A percentile compares a stretch with the other conserved stretches of the same genome.
These are phyloP conservation scores for Gastrophryne carolinensis DNA, from an alignment of 2,797 vertebrate genomes.

Conservation along the genomic window DNA sequence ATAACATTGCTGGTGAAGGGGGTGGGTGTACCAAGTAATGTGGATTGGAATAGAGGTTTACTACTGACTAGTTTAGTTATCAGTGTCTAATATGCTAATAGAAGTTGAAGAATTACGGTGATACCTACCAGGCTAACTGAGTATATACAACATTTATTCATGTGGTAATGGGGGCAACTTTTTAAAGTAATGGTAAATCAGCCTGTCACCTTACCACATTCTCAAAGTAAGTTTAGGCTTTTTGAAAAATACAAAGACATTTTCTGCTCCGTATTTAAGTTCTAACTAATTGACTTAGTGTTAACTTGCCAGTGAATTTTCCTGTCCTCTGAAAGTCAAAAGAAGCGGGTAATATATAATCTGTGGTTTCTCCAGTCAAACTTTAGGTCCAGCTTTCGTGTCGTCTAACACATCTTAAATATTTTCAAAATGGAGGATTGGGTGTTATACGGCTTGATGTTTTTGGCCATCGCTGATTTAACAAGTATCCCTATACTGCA, in stretches of 20 bases:
- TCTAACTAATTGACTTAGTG: background rate
- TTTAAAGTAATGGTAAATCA: background rate
- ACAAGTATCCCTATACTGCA: slow-evolving; percentile 25
- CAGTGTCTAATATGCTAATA: no score
- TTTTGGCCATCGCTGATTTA: slow-evolving; percentile 31
- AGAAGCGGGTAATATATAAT: slow-evolving; percentile 10
- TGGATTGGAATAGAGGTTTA: no score
- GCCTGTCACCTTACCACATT: background rate
- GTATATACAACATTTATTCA: no score
- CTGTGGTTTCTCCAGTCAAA: slow-evolving; percentile 37
- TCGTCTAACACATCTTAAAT: slow-evolving; percentile 40
- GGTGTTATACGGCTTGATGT: slow-evolving; percentile 35
- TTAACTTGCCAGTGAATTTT: slow-evolving; percentile 14
- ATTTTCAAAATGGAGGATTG: slow-evolving; percentile 38
- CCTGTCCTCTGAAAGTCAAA: background rate
- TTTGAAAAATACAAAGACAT: background rate
- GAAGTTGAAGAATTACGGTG: no score
- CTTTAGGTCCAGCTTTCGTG: slow-evolving; percentile 21
- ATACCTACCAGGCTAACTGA: no score
- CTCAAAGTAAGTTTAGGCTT: background rate
- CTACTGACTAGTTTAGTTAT: no score
- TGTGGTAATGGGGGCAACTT: background rate
- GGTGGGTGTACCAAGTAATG: no score
- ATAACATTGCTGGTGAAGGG: no score
- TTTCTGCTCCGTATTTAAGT: background rate